Conservation (phyloP, 2,113 vertebrate genomes). For the Zosterops pallidus region DNA sequence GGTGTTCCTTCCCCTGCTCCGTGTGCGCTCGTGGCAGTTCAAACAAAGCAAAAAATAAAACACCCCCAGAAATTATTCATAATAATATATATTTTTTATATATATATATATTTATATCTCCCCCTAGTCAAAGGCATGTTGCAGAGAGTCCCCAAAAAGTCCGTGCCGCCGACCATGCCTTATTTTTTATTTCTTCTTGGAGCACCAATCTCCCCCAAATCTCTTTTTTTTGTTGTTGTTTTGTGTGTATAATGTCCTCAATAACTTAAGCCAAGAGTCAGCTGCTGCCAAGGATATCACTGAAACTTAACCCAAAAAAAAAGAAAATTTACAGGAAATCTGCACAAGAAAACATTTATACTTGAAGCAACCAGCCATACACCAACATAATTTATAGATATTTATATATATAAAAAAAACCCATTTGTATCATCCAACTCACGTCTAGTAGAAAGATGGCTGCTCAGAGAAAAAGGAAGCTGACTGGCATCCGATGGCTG, state of each 20-base stretch:
- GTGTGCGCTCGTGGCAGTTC: neutral
- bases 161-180: constrained; percentile 25
- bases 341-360: constrained; percentile 70
- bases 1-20: neutral
- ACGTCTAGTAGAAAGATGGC: constrained; percentile 77
- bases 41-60: neutral
- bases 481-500: constrained; percentile 59
- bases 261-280: constrained; percentile 66
- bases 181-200: neutral
- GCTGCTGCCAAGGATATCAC: constrained; percentile 66
- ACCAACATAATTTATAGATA: constrained; percentile 76
- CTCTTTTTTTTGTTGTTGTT: neutral
- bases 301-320: constrained; percentile 49
- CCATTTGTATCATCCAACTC: constrained; percentile 68
- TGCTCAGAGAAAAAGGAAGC: constrained; percentile 75
- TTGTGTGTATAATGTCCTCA: constrained; percentile 20
- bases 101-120: neutral
- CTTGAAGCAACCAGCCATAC: constrained; percentile 70
- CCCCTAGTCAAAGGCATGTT: constrained; percentile 35
- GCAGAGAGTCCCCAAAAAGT: constrained; percentile 42
- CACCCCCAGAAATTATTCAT: neutral
- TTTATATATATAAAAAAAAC: constrained; percentile 6
- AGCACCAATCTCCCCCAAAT: constrained; percentile 59
- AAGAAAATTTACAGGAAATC: constrained; percentile 70
- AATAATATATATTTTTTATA: neutral